Base-by-base conservation (phyloP, 1,140 invertebrate genomes). In the Atta colombica region DNA sequence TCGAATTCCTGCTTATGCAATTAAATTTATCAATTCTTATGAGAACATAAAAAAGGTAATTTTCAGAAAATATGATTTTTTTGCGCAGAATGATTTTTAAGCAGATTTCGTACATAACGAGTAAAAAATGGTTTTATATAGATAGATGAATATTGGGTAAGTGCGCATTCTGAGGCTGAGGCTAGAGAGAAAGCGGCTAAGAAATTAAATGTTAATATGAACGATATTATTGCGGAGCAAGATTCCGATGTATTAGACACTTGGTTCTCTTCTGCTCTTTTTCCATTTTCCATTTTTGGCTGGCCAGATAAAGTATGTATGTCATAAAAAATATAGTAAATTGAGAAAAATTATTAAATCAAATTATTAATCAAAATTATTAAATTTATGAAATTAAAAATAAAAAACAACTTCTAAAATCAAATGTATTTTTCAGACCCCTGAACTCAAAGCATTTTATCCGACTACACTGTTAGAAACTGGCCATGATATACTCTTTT, bases 191-290 rank as follows among this genome's bases (percentile, higher is more conserved):
- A 99, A 94, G 99, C 99, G 3, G 96, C 97, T 0, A 95, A 96
- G 51, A 98, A 97, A 93, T 99, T 98, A 90, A 96, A 97, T 10
- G 96, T 99, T 12, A 92, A 96, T 1, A 92, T 93, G 31, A 96
- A 97, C 21, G 96, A 98, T 86, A 97, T 99, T 86, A 96, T 93
- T 28, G 95, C 98, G 1, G 94, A 96, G 66, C 97, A 98, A 95
- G 99, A 99, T 95, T 97, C 98, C 60, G 99, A 99, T 96, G 99
- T 99, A 1, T 95, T 99, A 69, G 99, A 99, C 93, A 99, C 99
- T 0, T 99, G 99, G 99, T 99, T 99, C 95, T 99, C 99, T 18
- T 99, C 99, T 0, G 99, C 97, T 3, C 96, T 99, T 1, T 99
- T 99, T 95, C 99, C 99, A 3, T 99, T 99, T 94, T 98, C 99